Conservation (phyloP, 2,113 vertebrate species). For the Lanius collurio region DNA sequence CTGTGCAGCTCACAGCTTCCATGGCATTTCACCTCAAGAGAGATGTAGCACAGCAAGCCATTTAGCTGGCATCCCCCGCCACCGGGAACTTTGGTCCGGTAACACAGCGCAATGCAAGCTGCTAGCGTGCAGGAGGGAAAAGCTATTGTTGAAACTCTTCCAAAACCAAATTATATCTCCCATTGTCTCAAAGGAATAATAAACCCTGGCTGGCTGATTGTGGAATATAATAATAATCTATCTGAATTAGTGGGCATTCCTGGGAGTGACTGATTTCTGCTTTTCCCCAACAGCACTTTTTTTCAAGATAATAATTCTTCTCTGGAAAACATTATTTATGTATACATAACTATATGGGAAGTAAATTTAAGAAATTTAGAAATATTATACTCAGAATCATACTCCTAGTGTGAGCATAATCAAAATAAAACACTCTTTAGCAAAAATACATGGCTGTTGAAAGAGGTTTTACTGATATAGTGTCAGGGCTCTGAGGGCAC, state of each 20-base stretch:
- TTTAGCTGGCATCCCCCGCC: not conserved
- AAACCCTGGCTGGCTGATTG: constrained; percentile 35
- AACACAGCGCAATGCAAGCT: not conserved
- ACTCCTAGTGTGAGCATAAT: not conserved
- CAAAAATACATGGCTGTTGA: not conserved
- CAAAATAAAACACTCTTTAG: not conserved
- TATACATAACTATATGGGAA: not conserved
- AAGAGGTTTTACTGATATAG: not conserved
- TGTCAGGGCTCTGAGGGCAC: not conserved
- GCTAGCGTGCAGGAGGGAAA: not conserved
- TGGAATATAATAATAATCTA: constrained; percentile 29
- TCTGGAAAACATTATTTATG: not conserved
- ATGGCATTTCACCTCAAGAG: constrained; percentile 4
- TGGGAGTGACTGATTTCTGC: constrained; percentile 32
- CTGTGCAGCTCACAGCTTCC: constrained; percentile 7
- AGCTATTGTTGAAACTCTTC: not conserved
- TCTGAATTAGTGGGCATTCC: constrained; percentile 47
- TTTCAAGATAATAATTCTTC: not conserved
- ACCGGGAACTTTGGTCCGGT: not conserved
- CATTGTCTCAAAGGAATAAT: constrained; percentile 57
- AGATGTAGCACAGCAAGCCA: not conserved
- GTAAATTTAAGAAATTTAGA: not conserved
- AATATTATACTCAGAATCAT: not conserved
- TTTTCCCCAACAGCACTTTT: not conserved
- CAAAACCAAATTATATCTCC: constrained; percentile 48